Conservation (phyloP, 2,113 vertebrate species). For the Podarcis raffonei region DNA sequence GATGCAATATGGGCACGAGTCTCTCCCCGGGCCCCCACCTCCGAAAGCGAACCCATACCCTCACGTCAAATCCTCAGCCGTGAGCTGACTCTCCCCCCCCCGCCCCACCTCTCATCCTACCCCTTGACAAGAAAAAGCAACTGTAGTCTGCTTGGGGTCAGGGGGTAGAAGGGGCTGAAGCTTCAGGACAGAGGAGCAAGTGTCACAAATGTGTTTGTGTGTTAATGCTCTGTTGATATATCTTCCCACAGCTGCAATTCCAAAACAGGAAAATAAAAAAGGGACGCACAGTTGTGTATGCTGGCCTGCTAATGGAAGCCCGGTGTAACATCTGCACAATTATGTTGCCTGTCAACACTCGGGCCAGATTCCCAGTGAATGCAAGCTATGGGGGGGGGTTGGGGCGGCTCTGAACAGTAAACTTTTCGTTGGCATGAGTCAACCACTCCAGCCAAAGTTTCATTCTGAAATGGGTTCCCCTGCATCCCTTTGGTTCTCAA, state of each 20-base stretch:
- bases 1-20: background rate
- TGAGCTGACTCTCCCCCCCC: background rate
- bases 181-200: slow-evolving; percentile 35
- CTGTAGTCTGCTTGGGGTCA: slow-evolving; percentile 3
- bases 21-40: background rate
- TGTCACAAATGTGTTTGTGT: slow-evolving; percentile 18
- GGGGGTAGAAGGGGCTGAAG: background rate
- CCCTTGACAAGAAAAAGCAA: background rate
- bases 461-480: slow-evolving; percentile 43
- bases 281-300: slow-evolving; percentile 34
- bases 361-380: slow-evolving; percentile 51
- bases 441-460: slow-evolving; percentile 45
- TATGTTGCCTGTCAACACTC: slow-evolving; percentile 66
- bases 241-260: slow-evolving; percentile 59
- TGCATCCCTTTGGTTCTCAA: background rate
- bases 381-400: slow-evolving; percentile 38
- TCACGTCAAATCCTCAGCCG: background rate
- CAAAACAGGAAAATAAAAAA: slow-evolving; percentile 46
- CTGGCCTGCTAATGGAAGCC: slow-evolving; percentile 53
- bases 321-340: slow-evolving; percentile 64
- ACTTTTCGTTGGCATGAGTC: slow-evolving; percentile 59
- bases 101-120: background rate
- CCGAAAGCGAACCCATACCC: background rate
- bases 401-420: slow-evolving; percentile 47
- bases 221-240: slow-evolving; percentile 46